phyloP scores from a whole-genome alignment of 2,797 vertebrate species.

The Falco concolor region DNA sequence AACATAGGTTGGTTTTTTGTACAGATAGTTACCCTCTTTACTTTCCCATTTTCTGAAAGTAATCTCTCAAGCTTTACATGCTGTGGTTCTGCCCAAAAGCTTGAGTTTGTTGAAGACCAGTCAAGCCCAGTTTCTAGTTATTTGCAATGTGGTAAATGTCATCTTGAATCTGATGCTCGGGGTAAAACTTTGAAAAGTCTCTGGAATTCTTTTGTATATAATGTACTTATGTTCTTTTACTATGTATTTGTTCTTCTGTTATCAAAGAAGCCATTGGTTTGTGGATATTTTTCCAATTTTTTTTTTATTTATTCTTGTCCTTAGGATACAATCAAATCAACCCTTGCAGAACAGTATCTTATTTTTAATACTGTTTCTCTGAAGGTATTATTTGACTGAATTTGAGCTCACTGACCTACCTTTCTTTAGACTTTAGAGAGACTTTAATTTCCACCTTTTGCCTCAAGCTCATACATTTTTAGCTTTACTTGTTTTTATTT shows the following conservation, averaged over 20 bases:
- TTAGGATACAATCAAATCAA: neutral
- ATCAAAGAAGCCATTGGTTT: neutral
- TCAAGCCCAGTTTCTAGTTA: neutral
- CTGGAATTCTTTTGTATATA: neutral
- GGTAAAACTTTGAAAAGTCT: neutral
- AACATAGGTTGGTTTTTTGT: neutral
- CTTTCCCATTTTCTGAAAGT: neutral
- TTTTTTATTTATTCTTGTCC: conserved; percentile 17
- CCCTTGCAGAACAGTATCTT: neutral
- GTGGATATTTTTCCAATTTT: neutral
- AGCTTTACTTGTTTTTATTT: neutral
- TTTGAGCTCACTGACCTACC: neutral
- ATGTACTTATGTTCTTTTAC: neutral
- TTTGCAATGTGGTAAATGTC: neutral
- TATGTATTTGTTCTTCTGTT: neutral
- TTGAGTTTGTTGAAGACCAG: neutral
- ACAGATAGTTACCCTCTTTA: neutral
- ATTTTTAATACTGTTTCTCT: conserved; percentile 23
- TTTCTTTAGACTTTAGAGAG: conserved; percentile 16
- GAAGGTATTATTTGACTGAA: conserved; percentile 20
- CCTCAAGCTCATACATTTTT: conserved; percentile 6
- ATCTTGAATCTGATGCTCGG: neutral
- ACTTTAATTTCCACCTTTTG: conserved; percentile 24
- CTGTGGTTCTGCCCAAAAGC: neutral
- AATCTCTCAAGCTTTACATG: neutral